A percentile compares a stretch with the other conserved stretches of the same genome.
Conservation (phyloP, 2,797 vertebrate genomes). For the Capromys pilorides region DNA sequence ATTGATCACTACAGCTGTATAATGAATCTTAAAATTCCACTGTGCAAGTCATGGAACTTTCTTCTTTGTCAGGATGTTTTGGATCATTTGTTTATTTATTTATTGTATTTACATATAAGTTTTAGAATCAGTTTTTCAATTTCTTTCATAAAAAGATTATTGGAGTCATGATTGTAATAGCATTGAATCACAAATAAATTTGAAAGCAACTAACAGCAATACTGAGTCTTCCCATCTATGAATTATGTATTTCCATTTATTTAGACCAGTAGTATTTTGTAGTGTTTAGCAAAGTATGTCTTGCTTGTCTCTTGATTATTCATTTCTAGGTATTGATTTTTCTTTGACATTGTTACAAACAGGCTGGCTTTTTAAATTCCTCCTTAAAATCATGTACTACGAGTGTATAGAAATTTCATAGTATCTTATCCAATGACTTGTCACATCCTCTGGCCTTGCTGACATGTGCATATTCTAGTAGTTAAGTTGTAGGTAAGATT, state of each 20-base stretch:
- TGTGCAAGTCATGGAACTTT: neutral
- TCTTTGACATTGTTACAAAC: neutral
- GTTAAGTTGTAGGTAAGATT: neutral
- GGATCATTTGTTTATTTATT: neutral
- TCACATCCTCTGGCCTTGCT: neutral
- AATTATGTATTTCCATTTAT: neutral
- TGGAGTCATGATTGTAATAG: neutral
- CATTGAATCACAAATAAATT: neutral
- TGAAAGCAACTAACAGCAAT: neutral
- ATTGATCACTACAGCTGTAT: neutral
- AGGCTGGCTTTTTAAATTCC: slow-evolving; percentile 12
- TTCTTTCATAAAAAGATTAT: neutral
- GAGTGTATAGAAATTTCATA: neutral
- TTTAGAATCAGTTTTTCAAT: neutral
- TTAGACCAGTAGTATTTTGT: neutral
- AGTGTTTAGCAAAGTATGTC: neutral
- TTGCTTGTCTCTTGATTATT: neutral
- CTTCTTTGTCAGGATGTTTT: neutral
- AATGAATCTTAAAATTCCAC: neutral
- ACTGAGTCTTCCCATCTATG: neutral
- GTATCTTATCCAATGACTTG: neutral
- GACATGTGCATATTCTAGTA: neutral
- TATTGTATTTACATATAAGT: neutral
- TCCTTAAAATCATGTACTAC: neutral
- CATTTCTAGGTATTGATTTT: neutral